Percentiles rank a stretch among this genome's conserved stretches.
phyloP scores from a whole-genome alignment of 2,797 vertebrate genomes.

The Naso thynnoides region DNA sequence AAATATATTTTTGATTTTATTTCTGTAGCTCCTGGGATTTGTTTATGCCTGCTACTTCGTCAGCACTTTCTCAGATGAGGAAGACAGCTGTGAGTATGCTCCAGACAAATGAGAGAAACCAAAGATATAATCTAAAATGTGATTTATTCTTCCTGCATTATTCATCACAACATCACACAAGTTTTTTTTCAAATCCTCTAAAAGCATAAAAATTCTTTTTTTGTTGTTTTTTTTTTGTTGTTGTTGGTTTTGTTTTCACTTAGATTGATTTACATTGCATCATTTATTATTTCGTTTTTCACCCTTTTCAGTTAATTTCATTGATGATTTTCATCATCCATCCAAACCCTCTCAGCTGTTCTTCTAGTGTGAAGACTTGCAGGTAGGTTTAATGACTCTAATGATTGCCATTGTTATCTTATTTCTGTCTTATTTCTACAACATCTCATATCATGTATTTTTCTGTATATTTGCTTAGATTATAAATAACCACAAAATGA shows the following conservation, averaged over 20 bases:
- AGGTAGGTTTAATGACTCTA: conserved; percentile 37
- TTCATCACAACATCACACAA: not conserved
- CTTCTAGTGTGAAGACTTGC: conserved; percentile 50
- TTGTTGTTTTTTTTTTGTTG: not conserved
- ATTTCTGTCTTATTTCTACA: not conserved
- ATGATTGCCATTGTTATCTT: not conserved
- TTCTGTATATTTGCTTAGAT: conserved; percentile 52
- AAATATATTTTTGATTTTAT: conserved; percentile 30
- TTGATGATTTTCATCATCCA: conserved; percentile 71
- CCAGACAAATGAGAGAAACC: not conserved
- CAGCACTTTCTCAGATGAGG: conserved; percentile 89
- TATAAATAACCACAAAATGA: conserved; percentile 53
- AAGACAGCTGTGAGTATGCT: conserved; percentile 91
- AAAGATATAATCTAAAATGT: not conserved
- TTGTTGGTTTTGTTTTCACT: not conserved
- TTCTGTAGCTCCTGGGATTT: conserved; percentile 87
- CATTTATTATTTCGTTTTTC: conserved; percentile 33
- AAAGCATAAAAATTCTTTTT: not conserved
- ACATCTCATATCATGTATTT: conserved; percentile 5
- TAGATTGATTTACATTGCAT: conserved; percentile 4
- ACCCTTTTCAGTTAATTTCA: conserved; percentile 73
- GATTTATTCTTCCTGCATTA: not conserved
- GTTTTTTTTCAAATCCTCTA: not conserved
- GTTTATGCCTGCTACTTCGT: conserved; percentile 89
- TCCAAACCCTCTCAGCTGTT: conserved; percentile 70